Percentiles rank a stretch among this genome's conserved stretches.
Evolutionary conservation across 2,797 vertebrate species (phyloP).

Genomic region (Psittacula derbiana): DNA sequence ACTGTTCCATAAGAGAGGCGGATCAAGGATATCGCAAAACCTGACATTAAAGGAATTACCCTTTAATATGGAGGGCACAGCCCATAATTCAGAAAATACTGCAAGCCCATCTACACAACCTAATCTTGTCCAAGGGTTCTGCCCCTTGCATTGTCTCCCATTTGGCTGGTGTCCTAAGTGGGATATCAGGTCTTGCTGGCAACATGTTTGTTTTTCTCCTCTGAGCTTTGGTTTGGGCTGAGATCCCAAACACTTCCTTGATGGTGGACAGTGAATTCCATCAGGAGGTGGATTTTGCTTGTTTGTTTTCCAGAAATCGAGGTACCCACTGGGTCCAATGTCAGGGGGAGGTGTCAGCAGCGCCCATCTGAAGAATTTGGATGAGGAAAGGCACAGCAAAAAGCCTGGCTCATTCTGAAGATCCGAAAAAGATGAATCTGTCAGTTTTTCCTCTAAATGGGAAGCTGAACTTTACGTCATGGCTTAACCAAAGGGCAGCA

Average conservation of each 20-base stretch:
- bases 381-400: neutral
- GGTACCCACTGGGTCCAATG: fast-evolving
- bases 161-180: fast-evolving
- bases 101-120: neutral
- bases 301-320: neutral
- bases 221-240: neutral
- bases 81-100: neutral
- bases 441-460: constrained; percentile 44
- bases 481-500: constrained; percentile 57
- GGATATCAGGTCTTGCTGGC: neutral
- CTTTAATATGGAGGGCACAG: neutral
- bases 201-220: neutral
- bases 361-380: neutral
- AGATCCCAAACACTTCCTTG: neutral
- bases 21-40: neutral
- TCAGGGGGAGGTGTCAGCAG: neutral
- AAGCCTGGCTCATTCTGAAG: neutral
- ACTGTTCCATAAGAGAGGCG: fast-evolving
- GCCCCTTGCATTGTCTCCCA: neutral
- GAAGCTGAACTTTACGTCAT: constrained; percentile 51
- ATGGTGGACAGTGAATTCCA: neutral
- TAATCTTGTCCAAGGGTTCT: neutral
- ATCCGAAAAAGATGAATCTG: constrained; percentile 32
- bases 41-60: neutral
- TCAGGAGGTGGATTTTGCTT: neutral